These are phyloP conservation scores for Gobio occitaniae DNA, from an alignment of 2,797 vertebrate species.

Conservation along the genomic window DNA sequence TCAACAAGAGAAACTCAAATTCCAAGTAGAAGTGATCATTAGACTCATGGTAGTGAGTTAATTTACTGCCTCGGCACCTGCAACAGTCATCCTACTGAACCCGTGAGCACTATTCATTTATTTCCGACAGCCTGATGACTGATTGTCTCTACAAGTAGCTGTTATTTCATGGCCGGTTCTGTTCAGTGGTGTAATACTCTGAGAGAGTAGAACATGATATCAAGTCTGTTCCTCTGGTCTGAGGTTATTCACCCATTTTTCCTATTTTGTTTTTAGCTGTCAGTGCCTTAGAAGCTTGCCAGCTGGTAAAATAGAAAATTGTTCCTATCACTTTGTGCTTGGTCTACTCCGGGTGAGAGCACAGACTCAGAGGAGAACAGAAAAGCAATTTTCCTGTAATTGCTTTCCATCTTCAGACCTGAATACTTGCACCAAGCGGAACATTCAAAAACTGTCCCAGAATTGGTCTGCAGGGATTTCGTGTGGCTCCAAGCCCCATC, in stretches of 20 bases:
- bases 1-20: neutral
- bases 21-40: neutral
- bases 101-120: conserved; percentile 10
- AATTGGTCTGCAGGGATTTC: conserved; percentile 51
- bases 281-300: conserved; percentile 49
- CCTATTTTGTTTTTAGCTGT: conserved; percentile 52
- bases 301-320: conserved; percentile 53
- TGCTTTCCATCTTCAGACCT: conserved; percentile 60
- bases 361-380: conserved; percentile 52
- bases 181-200: conserved; percentile 29
- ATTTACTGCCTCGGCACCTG: neutral
- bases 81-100: neutral
- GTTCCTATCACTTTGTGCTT: conserved; percentile 45
- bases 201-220: conserved; percentile 24
- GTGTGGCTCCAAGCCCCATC: conserved; percentile 35
- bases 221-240: conserved; percentile 48
- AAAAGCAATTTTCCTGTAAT: conserved; percentile 62
- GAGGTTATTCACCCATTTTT: conserved; percentile 52
- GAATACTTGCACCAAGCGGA: conserved; percentile 45
- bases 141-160: conserved; percentile 17
- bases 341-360: conserved; percentile 34
- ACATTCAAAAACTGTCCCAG: conserved; percentile 50
- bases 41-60: neutral
- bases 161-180: conserved; percentile 9
- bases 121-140: conserved; percentile 15